Evolutionary conservation across 1,140 invertebrate genomes (phyloP).

Genomic region (Aricia agestis): DNA sequence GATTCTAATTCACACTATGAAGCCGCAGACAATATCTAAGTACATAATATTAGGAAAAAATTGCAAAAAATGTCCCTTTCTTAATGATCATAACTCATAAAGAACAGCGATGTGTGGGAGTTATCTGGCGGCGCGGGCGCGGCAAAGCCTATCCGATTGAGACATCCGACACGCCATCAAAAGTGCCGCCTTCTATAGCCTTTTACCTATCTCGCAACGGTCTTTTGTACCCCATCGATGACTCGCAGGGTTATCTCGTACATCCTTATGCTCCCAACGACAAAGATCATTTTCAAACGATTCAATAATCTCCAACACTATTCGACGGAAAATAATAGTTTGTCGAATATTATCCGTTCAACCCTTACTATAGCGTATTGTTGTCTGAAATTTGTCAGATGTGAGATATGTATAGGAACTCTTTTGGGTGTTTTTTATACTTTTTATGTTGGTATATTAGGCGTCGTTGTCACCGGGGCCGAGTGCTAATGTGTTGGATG

Average conservation of each 20-base stretch:
- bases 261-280: constrained; percentile 6
- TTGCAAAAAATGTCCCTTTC: not conserved
- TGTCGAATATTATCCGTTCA: constrained; percentile 53
- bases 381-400: constrained; percentile 68
- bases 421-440: constrained; percentile 44
- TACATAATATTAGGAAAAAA: too few relatives aligned
- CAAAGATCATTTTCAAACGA: constrained; percentile 25
- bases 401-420: constrained; percentile 48
- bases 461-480: constrained; percentile 49
- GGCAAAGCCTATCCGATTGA: constrained; percentile 65
- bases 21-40: too few relatives aligned
- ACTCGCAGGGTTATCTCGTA: not conserved
- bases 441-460: constrained; percentile 54
- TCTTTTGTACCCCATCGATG: constrained; percentile 32
- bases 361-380: constrained; percentile 63
- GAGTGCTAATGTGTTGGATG: constrained; percentile 49
- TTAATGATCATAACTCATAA: constrained; percentile 5
- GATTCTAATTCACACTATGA: too few relatives aligned
- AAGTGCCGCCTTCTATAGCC: constrained; percentile 63
- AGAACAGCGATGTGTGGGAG: constrained; percentile 39
- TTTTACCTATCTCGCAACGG: constrained; percentile 50
- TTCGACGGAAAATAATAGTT: constrained; percentile 26
- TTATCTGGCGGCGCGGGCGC: constrained; percentile 47
- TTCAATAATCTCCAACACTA: constrained; percentile 1
- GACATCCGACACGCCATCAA: constrained; percentile 70